Evolutionary conservation across 2,797 vertebrate genomes (phyloP).

Genomic region (Graptemys geographica): DNA sequence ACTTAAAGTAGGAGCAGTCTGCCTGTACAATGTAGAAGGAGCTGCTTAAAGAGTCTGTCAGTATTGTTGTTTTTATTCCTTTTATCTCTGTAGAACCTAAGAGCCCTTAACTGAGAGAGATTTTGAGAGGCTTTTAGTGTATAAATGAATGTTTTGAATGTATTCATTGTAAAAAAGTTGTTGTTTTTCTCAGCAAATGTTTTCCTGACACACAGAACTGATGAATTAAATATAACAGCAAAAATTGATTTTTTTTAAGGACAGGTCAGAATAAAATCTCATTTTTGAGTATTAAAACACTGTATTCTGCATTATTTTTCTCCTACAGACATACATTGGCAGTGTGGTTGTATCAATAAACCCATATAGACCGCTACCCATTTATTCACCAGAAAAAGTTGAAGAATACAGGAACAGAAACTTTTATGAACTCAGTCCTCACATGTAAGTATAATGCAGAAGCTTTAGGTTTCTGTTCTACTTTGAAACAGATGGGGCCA

Average conservation of each 20-base stretch:
- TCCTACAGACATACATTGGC: constrained; percentile 95
- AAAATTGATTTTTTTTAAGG: neutral
- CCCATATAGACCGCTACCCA: constrained; percentile 93
- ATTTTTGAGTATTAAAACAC: neutral
- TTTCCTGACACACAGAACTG: neutral
- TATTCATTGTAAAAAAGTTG: neutral
- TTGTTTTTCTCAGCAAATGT: rapidly evolving
- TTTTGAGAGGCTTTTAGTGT: neutral
- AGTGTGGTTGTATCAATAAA: constrained; percentile 99
- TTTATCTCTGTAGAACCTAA: neutral
- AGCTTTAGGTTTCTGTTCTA: constrained; percentile 33
- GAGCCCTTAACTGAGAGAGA: neutral
- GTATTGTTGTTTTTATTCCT: neutral
- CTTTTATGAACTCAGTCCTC: constrained; percentile 98
- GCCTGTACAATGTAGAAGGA: neutral
- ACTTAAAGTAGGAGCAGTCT: neutral
- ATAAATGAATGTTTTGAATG: neutral
- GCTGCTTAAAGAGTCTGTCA: neutral
- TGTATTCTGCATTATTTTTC: constrained; percentile 3
- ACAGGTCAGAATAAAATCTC: neutral
- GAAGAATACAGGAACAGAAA: constrained; percentile 99
- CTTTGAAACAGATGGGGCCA: constrained; percentile 69
- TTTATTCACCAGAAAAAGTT: constrained; percentile 97
- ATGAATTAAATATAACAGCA: neutral
- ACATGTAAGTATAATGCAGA: constrained; percentile 92